Conservation (phyloP, 2,888 invertebrate species). For the Digitonthophagus gazella region DNA sequence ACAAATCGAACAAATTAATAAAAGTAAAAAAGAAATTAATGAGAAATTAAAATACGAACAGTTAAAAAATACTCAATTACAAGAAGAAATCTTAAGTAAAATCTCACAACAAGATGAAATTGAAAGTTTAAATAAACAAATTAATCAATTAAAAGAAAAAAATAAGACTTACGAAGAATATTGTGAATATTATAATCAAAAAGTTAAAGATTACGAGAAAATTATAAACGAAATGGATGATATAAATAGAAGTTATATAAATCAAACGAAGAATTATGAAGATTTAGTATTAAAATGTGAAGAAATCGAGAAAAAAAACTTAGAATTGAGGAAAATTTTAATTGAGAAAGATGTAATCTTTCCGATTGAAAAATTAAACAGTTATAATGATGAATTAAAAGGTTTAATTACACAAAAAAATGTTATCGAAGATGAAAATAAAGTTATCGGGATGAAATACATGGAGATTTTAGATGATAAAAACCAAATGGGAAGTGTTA, state of each 20-base stretch:
- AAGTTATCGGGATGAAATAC: slow-evolving; percentile 57
- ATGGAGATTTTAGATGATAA: slow-evolving; percentile 63
- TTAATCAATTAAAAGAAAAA: slow-evolving; percentile 37
- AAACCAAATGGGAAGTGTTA: slow-evolving; percentile 64
- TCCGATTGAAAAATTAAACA: slow-evolving; percentile 53
- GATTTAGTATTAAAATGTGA: slow-evolving; percentile 42
- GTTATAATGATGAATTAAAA: slow-evolving; percentile 53
- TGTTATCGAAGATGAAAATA: slow-evolving; percentile 52
- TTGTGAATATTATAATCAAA: slow-evolving; percentile 40
- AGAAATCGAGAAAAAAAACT: slow-evolving; percentile 35
- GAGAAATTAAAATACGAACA: slow-evolving; percentile 20
- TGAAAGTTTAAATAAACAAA: slow-evolving; percentile 35
- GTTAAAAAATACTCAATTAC: slow-evolving; percentile 3
- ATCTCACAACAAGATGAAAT: slow-evolving; percentile 32
- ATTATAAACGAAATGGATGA: slow-evolving; percentile 40
- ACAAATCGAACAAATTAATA: not conserved
- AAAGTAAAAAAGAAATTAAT: slow-evolving; percentile 19
- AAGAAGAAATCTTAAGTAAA: slow-evolving; percentile 21
- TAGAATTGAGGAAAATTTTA: slow-evolving; percentile 39
- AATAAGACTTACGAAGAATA: slow-evolving; percentile 35
- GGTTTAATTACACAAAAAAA: slow-evolving; percentile 43
- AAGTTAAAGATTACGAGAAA: slow-evolving; percentile 38
- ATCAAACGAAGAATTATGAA: slow-evolving; percentile 46
- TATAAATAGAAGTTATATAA: slow-evolving; percentile 43
- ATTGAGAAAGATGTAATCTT: slow-evolving; percentile 46